Evolutionary conservation across 2,113 vertebrate species (phyloP).

Genomic region (Eulemur macaco): DNA sequence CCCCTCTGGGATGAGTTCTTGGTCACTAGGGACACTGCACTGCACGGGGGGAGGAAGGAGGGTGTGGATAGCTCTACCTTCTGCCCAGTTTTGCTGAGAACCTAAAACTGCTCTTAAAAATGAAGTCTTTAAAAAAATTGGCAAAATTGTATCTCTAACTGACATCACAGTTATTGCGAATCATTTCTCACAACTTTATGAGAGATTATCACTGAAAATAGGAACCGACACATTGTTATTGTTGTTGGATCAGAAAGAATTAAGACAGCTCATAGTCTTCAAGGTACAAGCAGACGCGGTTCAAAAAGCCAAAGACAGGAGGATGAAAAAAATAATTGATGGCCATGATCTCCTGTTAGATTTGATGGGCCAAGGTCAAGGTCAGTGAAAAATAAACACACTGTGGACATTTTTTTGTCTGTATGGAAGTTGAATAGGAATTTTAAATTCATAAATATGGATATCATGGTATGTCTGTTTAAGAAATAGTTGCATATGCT

Average conservation of each 20-base stretch:
- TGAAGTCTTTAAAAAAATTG: neutral
- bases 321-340: neutral
- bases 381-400: neutral
- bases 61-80: neutral
- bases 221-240: neutral
- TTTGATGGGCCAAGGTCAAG: neutral
- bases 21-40: neutral
- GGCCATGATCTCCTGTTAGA: rapidly evolving
- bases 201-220: neutral
- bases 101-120: neutral
- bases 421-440: neutral
- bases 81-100: neutral
- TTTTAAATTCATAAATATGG: neutral
- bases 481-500: neutral
- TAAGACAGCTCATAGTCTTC: neutral
- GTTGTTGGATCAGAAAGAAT: neutral
- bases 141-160: neutral
- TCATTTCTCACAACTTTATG: neutral
- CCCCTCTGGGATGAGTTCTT: too few relatives aligned
- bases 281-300: too few relatives aligned
- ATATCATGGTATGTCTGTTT: neutral
- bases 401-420: too few relatives aligned
- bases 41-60: rapidly evolving
- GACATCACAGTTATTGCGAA: neutral
- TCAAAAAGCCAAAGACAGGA: neutral